Percentiles rank a stretch among this genome's conserved stretches.
Conservation (phyloP, 2,888 invertebrate genomes). For the Hypsopygia costalis region DNA sequence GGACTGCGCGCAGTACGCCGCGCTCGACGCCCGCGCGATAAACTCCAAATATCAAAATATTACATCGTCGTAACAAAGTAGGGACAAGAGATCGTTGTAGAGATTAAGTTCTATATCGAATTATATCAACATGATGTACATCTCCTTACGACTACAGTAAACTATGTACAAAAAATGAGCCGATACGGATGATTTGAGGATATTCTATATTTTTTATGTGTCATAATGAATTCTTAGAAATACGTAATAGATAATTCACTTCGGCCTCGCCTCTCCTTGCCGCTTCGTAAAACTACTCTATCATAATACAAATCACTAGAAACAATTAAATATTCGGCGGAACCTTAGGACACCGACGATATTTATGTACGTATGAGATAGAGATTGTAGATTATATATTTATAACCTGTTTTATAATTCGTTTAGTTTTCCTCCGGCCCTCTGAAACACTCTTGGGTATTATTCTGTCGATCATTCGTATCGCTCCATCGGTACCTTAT, state of each 20-base stretch:
- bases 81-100: conserved; percentile 60
- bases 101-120: conserved; percentile 28
- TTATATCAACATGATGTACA: conserved; percentile 21
- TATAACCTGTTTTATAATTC: conserved; percentile 69
- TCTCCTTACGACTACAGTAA: conserved; percentile 8
- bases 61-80: conserved; percentile 52
- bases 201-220: too few relatives aligned
- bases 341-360: conserved; percentile 28
- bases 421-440: conserved; percentile 40
- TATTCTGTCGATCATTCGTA: too few relatives aligned
- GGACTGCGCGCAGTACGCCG: not conserved
- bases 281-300: not conserved
- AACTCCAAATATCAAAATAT: conserved; percentile 64
- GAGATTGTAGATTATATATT: conserved; percentile 37
- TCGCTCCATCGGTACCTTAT: too few relatives aligned
- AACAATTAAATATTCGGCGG: conserved; percentile 25
- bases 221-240: too few relatives aligned
- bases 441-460: not conserved
- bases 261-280: too few relatives aligned
- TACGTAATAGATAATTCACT: too few relatives aligned
- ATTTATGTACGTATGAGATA: conserved; percentile 26
- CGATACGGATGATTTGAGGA: too few relatives aligned
- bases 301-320: conserved; percentile 28
- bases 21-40: conserved; percentile 31
- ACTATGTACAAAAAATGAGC: too few relatives aligned